Percentiles rank a stretch among this genome's conserved stretches.
Evolutionary conservation across 2,797 vertebrate species (phyloP).

Genomic region (Coregonus ussuriensis): DNA sequence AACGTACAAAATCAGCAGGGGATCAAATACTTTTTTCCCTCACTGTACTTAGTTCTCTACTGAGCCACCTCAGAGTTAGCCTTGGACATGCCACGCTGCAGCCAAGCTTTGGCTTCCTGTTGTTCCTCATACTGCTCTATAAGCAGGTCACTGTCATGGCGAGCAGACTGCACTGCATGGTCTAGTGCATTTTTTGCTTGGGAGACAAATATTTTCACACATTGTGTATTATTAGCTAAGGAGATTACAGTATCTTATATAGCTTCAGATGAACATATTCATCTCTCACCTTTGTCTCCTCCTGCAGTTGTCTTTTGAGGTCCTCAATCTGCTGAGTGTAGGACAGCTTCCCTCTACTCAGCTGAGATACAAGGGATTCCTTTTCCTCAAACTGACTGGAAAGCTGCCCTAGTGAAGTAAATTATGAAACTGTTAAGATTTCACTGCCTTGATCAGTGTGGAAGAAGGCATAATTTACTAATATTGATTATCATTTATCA

Average conservation of each 20-base stretch:
- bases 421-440: constrained; percentile 6
- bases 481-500: background rate
- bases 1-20: no score
- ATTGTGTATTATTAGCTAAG: background rate
- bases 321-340: constrained; percentile 86
- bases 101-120: constrained; percentile 81
- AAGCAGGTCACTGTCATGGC: constrained; percentile 73
- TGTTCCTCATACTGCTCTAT: constrained; percentile 87
- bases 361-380: constrained; percentile 80
- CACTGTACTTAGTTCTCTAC: constrained; percentile 82
- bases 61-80: constrained; percentile 87
- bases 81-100: constrained; percentile 83
- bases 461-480: background rate
- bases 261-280: background rate
- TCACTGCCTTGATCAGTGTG: background rate
- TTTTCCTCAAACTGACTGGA: constrained; percentile 84
- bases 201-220: background rate
- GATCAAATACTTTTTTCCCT: no score
- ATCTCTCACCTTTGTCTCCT: constrained; percentile 78
- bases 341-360: constrained; percentile 83
- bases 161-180: constrained; percentile 82
- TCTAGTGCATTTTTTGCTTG: constrained; percentile 85
- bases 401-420: constrained; percentile 73
- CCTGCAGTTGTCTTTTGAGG: constrained; percentile 85
- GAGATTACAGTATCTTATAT: background rate